Percentiles rank a stretch among this genome's conserved stretches.
phyloP scores from a whole-genome alignment of 2,888 invertebrate species.

The Philonicus albiceps region DNA sequence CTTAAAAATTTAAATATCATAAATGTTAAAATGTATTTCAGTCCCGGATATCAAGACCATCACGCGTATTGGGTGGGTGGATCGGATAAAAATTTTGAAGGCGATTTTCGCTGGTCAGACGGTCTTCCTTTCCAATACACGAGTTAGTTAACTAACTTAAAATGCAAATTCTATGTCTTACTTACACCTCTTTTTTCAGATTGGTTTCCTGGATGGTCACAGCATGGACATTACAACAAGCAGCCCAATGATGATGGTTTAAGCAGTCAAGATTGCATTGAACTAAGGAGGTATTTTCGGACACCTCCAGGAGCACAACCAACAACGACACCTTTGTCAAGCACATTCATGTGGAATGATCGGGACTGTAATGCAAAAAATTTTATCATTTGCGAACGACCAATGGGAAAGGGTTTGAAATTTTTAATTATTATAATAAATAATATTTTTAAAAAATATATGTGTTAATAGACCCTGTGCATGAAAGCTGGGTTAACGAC shows the following conservation, averaged over 20 bases:
- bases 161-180: background rate
- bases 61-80: constrained; percentile 85
- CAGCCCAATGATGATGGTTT: constrained; percentile 86
- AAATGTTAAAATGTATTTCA: constrained; percentile 58
- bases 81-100: constrained; percentile 77
- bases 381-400: constrained; percentile 77
- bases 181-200: constrained; percentile 64
- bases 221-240: constrained; percentile 70
- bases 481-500: constrained; percentile 64
- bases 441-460: background rate
- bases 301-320: constrained; percentile 63
- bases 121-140: constrained; percentile 77
- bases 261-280: constrained; percentile 83
- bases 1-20: too few relatives aligned
- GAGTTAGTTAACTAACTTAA: constrained; percentile 67
- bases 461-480: constrained; percentile 60
- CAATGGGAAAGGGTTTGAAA: constrained; percentile 70
- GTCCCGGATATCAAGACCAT: constrained; percentile 73
- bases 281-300: constrained; percentile 74
- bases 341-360: constrained; percentile 83
- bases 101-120: constrained; percentile 82
- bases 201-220: constrained; percentile 84
- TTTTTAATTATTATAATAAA: background rate
- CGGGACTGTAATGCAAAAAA: constrained; percentile 77
- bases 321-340: constrained; percentile 63